These are phyloP conservation scores for Chrysomela aeneicollis DNA, from an alignment of 2,888 invertebrate species.

Conservation along the genomic window DNA sequence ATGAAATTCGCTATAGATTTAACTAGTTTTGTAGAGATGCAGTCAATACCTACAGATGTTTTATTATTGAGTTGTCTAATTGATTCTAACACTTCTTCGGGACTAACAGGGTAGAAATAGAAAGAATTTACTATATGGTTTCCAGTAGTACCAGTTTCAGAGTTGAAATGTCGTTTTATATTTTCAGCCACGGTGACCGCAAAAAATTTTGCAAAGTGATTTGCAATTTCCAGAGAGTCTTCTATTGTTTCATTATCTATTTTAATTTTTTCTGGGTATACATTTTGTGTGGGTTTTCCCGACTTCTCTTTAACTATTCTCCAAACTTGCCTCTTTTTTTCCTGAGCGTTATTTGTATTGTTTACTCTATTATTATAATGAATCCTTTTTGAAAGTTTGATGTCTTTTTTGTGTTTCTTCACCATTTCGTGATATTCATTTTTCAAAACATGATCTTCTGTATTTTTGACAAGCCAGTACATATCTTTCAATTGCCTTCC, in stretches of 20 bases:
- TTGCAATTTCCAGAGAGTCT: slow-evolving; percentile 2
- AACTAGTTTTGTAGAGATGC: background rate
- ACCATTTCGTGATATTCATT: background rate
- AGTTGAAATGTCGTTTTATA: slow-evolving; percentile 1
- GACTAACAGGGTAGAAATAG: slow-evolving; percentile 8
- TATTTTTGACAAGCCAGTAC: background rate
- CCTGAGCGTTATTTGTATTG: slow-evolving; percentile 5
- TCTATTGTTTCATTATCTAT: background rate
- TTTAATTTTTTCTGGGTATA: background rate
- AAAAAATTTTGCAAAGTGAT: slow-evolving; percentile 3
- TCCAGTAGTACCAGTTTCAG: background rate
- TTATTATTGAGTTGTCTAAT: slow-evolving; percentile 8
- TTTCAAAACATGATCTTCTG: background rate
- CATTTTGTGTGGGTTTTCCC: background rate
- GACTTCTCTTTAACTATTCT: slow-evolving; percentile 3
- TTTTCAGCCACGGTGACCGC: background rate
- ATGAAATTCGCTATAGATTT: background rate
- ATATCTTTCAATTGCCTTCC: background rate
- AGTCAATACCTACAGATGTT: slow-evolving; percentile 13
- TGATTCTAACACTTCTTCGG: background rate
- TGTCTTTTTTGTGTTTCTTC: slow-evolving; percentile 6
- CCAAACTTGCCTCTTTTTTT: slow-evolving; percentile 10
- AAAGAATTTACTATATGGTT: slow-evolving; percentile 9
- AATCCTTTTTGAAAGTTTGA: background rate
- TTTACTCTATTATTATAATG: slow-evolving; percentile 11